Percentiles rank a stretch among this genome's conserved stretches.
Evolutionary conservation across 1,140 invertebrate species (phyloP).

Genomic region (Zaprionus lachaisei): DNA sequence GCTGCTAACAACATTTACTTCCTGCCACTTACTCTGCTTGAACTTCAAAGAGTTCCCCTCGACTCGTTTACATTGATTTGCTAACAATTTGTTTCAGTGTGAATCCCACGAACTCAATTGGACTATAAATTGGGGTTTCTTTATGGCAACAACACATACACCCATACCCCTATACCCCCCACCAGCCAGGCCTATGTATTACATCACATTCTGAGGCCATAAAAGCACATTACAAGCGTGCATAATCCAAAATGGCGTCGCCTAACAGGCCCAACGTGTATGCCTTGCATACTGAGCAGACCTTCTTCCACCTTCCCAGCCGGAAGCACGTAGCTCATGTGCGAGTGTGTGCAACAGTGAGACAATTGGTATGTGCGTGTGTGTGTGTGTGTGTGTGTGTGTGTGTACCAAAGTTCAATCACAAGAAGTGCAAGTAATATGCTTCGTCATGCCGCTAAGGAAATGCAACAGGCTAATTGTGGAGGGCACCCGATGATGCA

Average conservation of each 20-base stretch:
- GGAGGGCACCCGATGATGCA: background rate
- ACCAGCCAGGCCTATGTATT: background rate
- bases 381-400: background rate
- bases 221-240: conserved; percentile 20
- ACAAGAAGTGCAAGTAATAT: background rate
- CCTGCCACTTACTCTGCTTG: background rate
- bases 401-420: background rate
- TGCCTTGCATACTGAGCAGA: conserved; percentile 12
- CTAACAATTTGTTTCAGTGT: background rate
- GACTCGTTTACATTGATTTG: background rate
- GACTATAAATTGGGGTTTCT: conserved; percentile 1
- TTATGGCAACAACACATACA: background rate
- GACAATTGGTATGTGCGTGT: background rate
- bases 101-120: background rate
- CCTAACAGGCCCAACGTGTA: background rate
- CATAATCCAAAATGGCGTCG: background rate
- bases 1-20: background rate
- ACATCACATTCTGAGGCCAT: conserved; percentile 30
- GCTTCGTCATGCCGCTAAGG: background rate
- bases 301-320: conserved; percentile 2
- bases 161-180: too few relatives aligned
- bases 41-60: background rate
- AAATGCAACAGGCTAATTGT: conserved; percentile 21
- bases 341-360: background rate
- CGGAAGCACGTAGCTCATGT: conserved; percentile 1